Percentiles rank a stretch among this genome's conserved stretches.
Evolutionary conservation across 2,113 vertebrate genomes (phyloP).

Genomic region (Propithecus coquereli): DNA sequence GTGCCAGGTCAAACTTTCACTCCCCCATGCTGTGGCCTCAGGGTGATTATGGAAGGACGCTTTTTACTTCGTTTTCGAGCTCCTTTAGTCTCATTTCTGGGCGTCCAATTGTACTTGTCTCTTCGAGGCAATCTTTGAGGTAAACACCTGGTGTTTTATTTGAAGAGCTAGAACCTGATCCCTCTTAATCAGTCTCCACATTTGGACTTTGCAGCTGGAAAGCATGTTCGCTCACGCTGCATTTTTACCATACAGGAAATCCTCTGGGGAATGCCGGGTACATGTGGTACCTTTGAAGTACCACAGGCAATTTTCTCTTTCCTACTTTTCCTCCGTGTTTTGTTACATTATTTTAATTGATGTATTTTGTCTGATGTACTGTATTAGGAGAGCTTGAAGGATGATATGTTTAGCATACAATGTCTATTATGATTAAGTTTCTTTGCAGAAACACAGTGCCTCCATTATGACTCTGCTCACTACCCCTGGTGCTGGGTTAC

Average conservation of each 20-base stretch:
- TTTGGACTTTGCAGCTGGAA: constrained; percentile 77
- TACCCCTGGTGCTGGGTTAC: background rate
- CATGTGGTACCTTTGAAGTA: constrained; percentile 78
- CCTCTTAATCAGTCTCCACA: constrained; percentile 41
- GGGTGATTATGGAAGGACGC: background rate
- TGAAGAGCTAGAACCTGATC: constrained; percentile 63
- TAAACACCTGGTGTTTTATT: constrained; percentile 75
- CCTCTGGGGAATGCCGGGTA: constrained; percentile 64
- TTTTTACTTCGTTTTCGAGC: constrained; percentile 12
- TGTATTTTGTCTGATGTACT: constrained; percentile 59
- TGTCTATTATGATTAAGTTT: constrained; percentile 59
- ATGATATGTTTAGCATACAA: constrained; percentile 56
- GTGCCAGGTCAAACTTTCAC: background rate
- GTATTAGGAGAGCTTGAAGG: constrained; percentile 54
- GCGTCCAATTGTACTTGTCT: constrained; percentile 42
- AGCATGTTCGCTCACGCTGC: constrained; percentile 60
- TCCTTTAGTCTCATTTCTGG: constrained; percentile 47
- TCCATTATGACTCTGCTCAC: background rate
- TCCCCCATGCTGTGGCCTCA: background rate
- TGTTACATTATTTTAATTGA: constrained; percentile 65
- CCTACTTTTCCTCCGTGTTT: constrained; percentile 40
- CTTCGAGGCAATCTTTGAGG: constrained; percentile 67
- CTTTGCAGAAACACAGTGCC: constrained; percentile 25
- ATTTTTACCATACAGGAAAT: constrained; percentile 77
- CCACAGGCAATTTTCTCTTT: constrained; percentile 51